Percentiles rank a stretch among this genome's conserved stretches.
phyloP scores from a whole-genome alignment of 2,888 invertebrate species.

The Campoletis raptor region DNA sequence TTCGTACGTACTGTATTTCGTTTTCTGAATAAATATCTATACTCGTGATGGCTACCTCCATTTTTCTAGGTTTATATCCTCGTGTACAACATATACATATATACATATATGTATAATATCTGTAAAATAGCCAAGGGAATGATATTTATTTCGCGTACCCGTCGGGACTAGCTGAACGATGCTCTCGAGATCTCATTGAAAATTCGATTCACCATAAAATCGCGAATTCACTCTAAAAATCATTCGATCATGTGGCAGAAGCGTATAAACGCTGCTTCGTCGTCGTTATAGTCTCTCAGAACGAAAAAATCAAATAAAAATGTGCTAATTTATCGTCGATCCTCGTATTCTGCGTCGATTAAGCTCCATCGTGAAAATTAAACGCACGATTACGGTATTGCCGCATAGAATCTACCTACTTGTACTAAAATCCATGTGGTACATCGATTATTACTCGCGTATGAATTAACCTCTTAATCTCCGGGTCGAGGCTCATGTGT shows the following conservation, averaged over 20 bases:
- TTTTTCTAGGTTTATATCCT: constrained; percentile 3
- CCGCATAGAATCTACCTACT: neutral
- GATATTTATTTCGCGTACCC: constrained; percentile 56
- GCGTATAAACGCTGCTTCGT: neutral
- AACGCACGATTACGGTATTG: neutral
- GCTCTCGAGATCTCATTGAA: constrained; percentile 51
- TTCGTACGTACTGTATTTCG: constrained; percentile 38
- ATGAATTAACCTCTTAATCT: constrained; percentile 18
- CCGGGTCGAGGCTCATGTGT: neutral
- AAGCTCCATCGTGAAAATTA: neutral
- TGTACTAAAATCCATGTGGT: constrained; percentile 6
- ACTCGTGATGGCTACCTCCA: constrained; percentile 1
- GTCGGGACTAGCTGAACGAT: constrained; percentile 17
- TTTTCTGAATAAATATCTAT: constrained; percentile 8
- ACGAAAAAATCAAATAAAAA: neutral
- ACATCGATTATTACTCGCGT: constrained; percentile 17
- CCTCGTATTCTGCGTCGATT: neutral
- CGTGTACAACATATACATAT: neutral
- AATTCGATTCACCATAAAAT: constrained; percentile 53
- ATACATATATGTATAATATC: neutral
- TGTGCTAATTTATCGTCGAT: neutral
- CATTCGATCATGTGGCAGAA: constrained; percentile 46
- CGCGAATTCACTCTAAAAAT: constrained; percentile 40
- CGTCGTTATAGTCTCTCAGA: neutral
- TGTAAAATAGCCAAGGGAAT: constrained; percentile 27